Conservation (phyloP, 1,140 invertebrate species). For the Lasaia peninsularis region DNA sequence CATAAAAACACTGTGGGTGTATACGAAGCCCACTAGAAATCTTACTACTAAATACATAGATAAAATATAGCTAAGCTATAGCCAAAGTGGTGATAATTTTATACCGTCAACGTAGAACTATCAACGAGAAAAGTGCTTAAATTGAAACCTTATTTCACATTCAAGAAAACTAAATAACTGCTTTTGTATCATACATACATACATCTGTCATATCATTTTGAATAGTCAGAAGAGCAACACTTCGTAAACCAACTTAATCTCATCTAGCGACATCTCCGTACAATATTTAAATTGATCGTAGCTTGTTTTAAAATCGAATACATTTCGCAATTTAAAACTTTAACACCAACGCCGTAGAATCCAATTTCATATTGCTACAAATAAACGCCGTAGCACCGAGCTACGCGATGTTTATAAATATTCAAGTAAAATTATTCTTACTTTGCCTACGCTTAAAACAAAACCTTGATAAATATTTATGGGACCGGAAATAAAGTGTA, state of each 20-base stretch:
- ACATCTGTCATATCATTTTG: background rate
- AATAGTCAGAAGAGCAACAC: slow-evolving; percentile 8
- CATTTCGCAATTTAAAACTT: background rate
- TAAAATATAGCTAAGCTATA: no score
- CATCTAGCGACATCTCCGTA: background rate
- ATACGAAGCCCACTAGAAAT: no score
- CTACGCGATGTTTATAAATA: slow-evolving; percentile 11
- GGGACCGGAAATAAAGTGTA: background rate
- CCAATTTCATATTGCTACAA: background rate
- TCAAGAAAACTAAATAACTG: background rate
- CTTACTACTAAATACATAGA: no score
- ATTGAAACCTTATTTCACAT: no score
- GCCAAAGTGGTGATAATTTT: no score
- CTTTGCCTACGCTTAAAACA: slow-evolving; percentile 3
- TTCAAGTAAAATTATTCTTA: slow-evolving; percentile 3
- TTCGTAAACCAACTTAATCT: slow-evolving; percentile 1
- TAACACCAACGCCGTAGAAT: background rate
- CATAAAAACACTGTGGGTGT: no score
- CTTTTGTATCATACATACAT: background rate
- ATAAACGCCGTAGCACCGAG: slow-evolving; percentile 1
- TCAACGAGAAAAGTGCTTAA: background rate
- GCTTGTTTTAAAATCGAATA: background rate
- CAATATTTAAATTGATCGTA: slow-evolving; percentile 1
- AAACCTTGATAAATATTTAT: slow-evolving; percentile 10
- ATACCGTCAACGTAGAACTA: no score